Evolutionary conservation across 2,797 vertebrate species (phyloP).

Genomic region (Ceyx erithaca): DNA sequence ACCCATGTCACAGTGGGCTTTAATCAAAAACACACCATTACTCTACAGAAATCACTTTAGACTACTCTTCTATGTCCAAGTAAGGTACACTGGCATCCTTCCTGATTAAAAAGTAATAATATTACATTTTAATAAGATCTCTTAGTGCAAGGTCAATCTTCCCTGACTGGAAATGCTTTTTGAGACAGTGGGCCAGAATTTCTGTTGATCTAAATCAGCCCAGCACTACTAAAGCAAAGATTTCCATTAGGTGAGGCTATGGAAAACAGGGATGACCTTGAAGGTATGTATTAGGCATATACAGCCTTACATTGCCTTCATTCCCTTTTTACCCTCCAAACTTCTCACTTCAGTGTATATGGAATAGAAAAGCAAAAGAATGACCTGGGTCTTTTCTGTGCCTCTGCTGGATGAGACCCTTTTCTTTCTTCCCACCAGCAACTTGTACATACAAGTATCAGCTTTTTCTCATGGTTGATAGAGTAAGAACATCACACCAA

Average conservation of each 20-base stretch:
- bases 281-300: not conserved
- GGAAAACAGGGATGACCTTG: not conserved
- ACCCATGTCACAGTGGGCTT: not conserved
- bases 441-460: not conserved
- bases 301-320: not conserved
- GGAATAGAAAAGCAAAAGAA: not conserved
- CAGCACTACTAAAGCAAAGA: not conserved
- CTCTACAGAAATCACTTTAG: not conserved
- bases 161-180: not conserved
- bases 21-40: not conserved
- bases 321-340: not conserved
- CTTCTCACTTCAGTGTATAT: not conserved
- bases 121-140: not conserved
- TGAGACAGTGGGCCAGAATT: conserved; percentile 1
- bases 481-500: not conserved
- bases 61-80: not conserved
- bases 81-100: not conserved
- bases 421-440: not conserved
- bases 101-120: conserved; percentile 26
- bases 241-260: not conserved
- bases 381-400: not conserved
- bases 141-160: not conserved
- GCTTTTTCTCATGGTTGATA: not conserved
- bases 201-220: not conserved
- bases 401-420: not conserved